Conservation (phyloP, 2,113 vertebrate species). For the Engystomops pustulosus region DNA sequence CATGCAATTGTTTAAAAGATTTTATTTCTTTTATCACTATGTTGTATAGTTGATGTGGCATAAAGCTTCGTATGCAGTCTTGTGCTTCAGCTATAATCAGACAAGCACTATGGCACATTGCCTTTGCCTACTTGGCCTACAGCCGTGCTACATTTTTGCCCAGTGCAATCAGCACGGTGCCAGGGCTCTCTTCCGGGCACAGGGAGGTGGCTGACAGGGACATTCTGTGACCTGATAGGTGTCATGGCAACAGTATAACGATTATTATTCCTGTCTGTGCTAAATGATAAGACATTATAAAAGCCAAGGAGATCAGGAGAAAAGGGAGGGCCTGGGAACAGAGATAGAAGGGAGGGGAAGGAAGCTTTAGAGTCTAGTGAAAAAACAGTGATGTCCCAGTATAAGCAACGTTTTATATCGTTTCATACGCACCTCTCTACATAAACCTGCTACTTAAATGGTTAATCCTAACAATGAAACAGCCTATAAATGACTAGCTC, state of each 20-base stretch:
- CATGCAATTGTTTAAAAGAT: background rate
- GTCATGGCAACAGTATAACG: conserved; percentile 26
- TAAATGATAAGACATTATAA: conserved; percentile 39
- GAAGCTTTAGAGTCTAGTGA: background rate
- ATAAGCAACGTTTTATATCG: background rate
- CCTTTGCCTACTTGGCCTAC: background rate
- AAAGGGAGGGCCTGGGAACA: background rate
- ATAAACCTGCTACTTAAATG: no score
- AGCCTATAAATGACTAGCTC: background rate
- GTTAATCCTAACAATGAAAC: no score
- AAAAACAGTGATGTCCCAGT: background rate
- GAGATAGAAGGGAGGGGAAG: background rate
- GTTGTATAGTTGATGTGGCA: background rate
- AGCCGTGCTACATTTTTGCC: conserved; percentile 8
- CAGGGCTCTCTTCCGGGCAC: conserved; percentile 24
- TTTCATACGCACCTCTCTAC: background rate
- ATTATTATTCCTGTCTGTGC: conserved; percentile 39
- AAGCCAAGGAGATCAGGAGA: background rate
- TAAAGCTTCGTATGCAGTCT: background rate
- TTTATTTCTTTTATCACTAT: background rate
- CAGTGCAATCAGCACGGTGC: conserved; percentile 18
- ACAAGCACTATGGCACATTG: background rate
- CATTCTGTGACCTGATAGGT: conserved; percentile 42
- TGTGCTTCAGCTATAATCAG: background rate
- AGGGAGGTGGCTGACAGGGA: conserved; percentile 9